Conservation (phyloP, 92 coral and sea anemone species). For the Bergia puertoricense region DNA sequence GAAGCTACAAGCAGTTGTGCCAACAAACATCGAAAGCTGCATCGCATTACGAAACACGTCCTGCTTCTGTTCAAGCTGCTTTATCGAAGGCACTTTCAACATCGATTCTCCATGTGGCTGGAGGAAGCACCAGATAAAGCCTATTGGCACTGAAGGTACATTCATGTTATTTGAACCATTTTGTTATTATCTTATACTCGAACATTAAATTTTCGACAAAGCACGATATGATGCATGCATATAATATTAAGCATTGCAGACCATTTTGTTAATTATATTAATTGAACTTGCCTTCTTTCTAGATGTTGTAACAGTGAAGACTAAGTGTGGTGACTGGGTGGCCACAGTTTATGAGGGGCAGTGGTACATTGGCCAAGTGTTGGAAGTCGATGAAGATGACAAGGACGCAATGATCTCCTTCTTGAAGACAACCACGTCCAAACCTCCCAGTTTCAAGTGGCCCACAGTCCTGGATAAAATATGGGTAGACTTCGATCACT, state of each 20-base stretch:
- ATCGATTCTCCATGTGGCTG: conserved; percentile 12
- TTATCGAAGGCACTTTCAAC: conserved; percentile 21
- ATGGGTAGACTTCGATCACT: conserved; percentile 12
- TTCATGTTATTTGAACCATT: conserved; percentile 16
- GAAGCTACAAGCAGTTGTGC: conserved; percentile 18
- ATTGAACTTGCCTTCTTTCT: background rate
- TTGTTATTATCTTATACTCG: background rate
- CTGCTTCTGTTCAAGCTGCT: conserved; percentile 17
- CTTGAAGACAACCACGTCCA: conserved; percentile 27
- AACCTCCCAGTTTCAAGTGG: conserved; percentile 21
- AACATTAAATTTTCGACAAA: conserved; percentile 3
- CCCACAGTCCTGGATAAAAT: conserved; percentile 8
- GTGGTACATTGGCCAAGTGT: conserved; percentile 22
- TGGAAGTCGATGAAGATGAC: conserved; percentile 28
- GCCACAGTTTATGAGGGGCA: conserved; percentile 8
- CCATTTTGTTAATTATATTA: conserved; percentile 12
- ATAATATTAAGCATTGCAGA: conserved; percentile 6
- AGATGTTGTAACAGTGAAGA: conserved; percentile 9
- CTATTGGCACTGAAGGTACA: conserved; percentile 1
- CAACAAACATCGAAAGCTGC: conserved; percentile 15
- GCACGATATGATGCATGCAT: conserved; percentile 5
- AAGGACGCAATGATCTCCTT: conserved; percentile 24
- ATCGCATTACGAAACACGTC: conserved; percentile 22
- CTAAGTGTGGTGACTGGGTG: conserved; percentile 28
- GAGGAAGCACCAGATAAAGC: conserved; percentile 20